Percentiles rank a stretch among this genome's conserved stretches.
Conservation (phyloP, 2,888 invertebrate species). For the Gibbula magus region DNA sequence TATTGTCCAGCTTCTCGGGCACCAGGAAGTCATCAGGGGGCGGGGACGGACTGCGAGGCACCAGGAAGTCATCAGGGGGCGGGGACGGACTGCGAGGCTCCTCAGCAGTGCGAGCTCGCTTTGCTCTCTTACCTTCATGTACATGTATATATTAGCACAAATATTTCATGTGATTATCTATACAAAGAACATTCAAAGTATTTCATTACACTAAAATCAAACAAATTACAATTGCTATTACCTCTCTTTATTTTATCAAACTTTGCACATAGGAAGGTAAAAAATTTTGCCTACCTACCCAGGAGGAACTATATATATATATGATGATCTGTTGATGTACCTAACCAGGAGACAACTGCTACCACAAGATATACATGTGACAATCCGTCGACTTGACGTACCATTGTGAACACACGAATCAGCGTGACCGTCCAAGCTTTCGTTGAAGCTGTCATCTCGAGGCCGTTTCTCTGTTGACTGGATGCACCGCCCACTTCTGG, state of each 20-base stretch:
- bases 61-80: neutral
- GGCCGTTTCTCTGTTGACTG: neutral
- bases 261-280: neutral
- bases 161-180: too few relatives aligned
- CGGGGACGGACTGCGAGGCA: neutral
- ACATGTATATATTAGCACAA: too few relatives aligned
- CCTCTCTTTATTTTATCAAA: neutral
- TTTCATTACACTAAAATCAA: too few relatives aligned
- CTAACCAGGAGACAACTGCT: too few relatives aligned
- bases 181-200: too few relatives aligned
- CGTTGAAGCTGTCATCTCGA: neutral
- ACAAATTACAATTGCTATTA: too few relatives aligned
- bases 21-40: neutral
- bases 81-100: neutral
- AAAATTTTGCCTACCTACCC: too few relatives aligned
- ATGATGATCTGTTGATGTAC: too few relatives aligned
- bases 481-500: conserved; percentile 30
- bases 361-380: neutral
- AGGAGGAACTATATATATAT: too few relatives aligned
- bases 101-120: neutral
- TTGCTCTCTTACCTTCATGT: neutral
- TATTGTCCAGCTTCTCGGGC: too few relatives aligned
- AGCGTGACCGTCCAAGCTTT: neutral
- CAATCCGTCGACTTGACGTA: neutral
- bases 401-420: neutral